Percentiles rank a stretch among this genome's conserved stretches.
Conservation (phyloP, 2,888 invertebrate genomes). For the Scaptomyza tumidula region DNA sequence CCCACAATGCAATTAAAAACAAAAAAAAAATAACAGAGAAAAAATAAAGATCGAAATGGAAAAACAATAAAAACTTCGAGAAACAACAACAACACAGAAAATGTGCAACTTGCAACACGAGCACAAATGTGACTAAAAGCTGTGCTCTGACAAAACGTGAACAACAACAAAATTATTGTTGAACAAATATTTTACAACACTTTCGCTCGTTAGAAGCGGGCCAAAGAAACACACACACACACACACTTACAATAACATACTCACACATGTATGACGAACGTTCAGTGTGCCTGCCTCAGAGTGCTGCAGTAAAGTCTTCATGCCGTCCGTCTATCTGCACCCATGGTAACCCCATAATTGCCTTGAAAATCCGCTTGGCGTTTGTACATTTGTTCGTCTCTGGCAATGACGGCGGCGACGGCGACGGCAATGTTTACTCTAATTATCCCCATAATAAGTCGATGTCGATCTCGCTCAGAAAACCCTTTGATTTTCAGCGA, state of each 20-base stretch:
- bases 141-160: constrained; percentile 19
- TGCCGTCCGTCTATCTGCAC: constrained; percentile 45
- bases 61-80: constrained; percentile 64
- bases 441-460: constrained; percentile 58
- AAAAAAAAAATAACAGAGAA: constrained; percentile 53
- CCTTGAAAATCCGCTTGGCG: constrained; percentile 65
- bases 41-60: constrained; percentile 57
- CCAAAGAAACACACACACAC: constrained; percentile 25
- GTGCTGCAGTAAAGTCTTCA: constrained; percentile 49
- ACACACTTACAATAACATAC: not conserved
- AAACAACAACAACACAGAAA: constrained; percentile 32
- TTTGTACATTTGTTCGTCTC: not conserved
- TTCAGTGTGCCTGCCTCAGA: constrained; percentile 5
- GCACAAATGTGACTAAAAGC: constrained; percentile 37
- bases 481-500: constrained; percentile 46
- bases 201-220: constrained; percentile 80
- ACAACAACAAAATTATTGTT: constrained; percentile 2
- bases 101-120: constrained; percentile 50
- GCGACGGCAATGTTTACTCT: constrained; percentile 48
- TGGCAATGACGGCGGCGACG: constrained; percentile 33
- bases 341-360: constrained; percentile 70
- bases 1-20: constrained; percentile 62
- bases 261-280: constrained; percentile 18
- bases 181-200: constrained; percentile 74
- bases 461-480: constrained; percentile 31